Evolutionary conservation across 2,888 invertebrate genomes (phyloP), one percentile per base, ranked within the genome.

Genomic region (Drosophila buzzatii): DNA sequence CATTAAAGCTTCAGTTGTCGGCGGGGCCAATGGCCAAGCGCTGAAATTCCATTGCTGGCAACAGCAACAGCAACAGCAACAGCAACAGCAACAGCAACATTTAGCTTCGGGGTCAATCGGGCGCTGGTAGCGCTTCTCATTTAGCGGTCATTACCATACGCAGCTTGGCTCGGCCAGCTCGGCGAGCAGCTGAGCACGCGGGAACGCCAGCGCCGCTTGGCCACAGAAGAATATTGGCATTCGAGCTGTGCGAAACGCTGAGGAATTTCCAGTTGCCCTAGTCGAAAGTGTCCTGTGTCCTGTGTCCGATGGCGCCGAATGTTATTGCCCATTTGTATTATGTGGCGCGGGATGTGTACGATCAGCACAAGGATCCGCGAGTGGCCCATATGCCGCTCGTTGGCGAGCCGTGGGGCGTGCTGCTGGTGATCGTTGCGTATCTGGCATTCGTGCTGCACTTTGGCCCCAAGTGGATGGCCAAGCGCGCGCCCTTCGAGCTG

Each of bases 391-490:
- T 95, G 94, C 94, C 95, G 4, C 91, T 97, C 42, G 95, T 96
- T 85, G 94, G 94, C 0, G 95, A 95, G 41, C 96, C 97, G 4
- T 94, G 95, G 90, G 95, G 96, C 62, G 94, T 94, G 1, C 55
- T 92, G 0, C 77, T 97, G 18, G 92, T 16, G 1, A 49, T 95
- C 8, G 91, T 92, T 0, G 64, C 94, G 0, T 98, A 98, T 91
- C 93, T 97, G 16, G 94, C 95, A 82, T 95, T 97, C 81, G 95
- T 97, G 0, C 93, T 95, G 31, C 95, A 95, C 85, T 93, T 95
- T 90, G 97, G 97, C 0, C 97, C 97, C 0, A 93, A 94, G 47
- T 94, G 95, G 90, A 97, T 97, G 97, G 94, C 94, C 65, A 93
- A 95, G 67, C 94, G 95, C 23, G 91, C 93, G 56, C 95, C 97